phyloP scores from a whole-genome alignment of 2,888 invertebrate genomes.

The Eilema depressum region DNA sequence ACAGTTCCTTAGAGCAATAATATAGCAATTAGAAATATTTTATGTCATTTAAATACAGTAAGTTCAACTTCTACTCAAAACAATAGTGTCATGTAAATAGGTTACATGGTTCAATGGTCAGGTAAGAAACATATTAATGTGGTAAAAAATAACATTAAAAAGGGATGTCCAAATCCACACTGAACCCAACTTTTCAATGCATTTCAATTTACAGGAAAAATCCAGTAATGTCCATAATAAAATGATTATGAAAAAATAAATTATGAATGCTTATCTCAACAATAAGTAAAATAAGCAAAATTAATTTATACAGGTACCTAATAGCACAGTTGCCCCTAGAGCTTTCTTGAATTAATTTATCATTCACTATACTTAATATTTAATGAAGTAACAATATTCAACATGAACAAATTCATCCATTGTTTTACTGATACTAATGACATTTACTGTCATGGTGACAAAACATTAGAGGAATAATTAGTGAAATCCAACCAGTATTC shows the following conservation, averaged over 20 bases:
- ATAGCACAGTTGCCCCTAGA: constrained; percentile 25
- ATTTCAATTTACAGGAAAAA: not conserved
- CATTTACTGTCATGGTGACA: constrained; percentile 50
- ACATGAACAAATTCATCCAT: constrained; percentile 48
- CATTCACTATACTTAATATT: constrained; percentile 34
- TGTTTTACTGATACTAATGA: constrained; percentile 62
- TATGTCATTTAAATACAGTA: not conserved
- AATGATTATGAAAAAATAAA: not conserved
- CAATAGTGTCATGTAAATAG: not conserved
- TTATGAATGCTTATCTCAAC: not conserved
- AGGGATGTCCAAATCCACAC: not conserved
- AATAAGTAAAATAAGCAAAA: not conserved
- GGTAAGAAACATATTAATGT: not conserved
- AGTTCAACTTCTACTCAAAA: not conserved
- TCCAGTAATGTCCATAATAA: not conserved
- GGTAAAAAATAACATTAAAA: not conserved
- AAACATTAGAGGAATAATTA: constrained; percentile 28
- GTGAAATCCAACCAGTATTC: constrained; percentile 26
- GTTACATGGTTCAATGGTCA: not conserved
- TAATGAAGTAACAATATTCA: constrained; percentile 39
- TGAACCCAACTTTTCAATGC: not conserved
- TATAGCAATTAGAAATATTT: not conserved
- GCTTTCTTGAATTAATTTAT: constrained; percentile 25
- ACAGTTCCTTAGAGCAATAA: not conserved
- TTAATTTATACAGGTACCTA: not conserved